Evolutionary conservation across 1,140 invertebrate species (phyloP), one percentile per base, ranked within the genome.

Genomic region (Asobara japonica): DNA sequence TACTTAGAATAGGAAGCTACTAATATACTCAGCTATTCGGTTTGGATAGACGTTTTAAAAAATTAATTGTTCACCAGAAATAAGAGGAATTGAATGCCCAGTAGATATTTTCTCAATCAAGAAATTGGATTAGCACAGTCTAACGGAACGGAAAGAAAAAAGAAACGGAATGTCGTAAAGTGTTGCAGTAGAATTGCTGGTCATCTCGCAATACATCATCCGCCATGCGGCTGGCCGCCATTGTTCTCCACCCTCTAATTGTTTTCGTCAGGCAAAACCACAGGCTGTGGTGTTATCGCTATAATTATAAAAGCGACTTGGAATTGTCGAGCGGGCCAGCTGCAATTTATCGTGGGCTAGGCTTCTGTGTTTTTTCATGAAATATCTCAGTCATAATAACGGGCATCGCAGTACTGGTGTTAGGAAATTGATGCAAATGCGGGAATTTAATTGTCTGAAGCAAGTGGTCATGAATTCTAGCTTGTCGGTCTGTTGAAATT

Each of bases 201-300:
- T 48, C 62, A 62, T 71, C 69, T 71, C 62, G 69, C 69, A 71
- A 65, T 29, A 69, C 64, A 72, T 25, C 64, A 66, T 66, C 64
- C 48, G 64, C 30, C 31, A 65, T 41, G 29, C 22, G 29, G 29
- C 33, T 29, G 65, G 51, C 51, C 62, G 65, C 69, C 29, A 65
- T 71, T 72, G 70, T 66, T 66, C 33, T 48, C 70, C 70, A 72
- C 68, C 65, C 62, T 74, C 65, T 74, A 74, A 74, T 74, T 74
- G 70, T 72, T 69, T 72, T 68, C 69, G 67, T 72, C 69, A 51
- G n/a, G 62, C 51, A 51, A 51, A 61, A 48, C 25, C 56, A 25
- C 22, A 16, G 31, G 60, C 51, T 30, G 72, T 61, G 61, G 38
- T 70, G 41, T 31, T 66, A 27, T 45, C 48, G 29, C 51, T 31